phyloP scores from a whole-genome alignment of 2,113 vertebrate species.

The Sphaerodactylus townsendi region DNA sequence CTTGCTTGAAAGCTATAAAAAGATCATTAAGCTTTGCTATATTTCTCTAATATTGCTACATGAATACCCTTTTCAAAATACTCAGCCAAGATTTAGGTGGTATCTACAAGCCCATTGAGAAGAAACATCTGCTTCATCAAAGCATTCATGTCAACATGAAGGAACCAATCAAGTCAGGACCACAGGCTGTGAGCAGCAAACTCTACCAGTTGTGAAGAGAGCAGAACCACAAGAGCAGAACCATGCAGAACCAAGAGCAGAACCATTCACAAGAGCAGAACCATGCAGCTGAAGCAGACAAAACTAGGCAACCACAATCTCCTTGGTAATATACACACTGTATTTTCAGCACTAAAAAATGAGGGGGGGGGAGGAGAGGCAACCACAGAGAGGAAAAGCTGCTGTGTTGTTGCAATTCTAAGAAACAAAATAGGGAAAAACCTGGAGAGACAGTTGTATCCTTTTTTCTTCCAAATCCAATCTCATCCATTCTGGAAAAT shows the following conservation, averaged over 20 bases:
- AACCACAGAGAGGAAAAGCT: constrained; percentile 28
- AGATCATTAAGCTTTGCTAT: background rate
- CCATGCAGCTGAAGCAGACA: background rate
- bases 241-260: background rate
- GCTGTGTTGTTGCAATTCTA: constrained; percentile 31
- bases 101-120: constrained; percentile 43
- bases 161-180: constrained; percentile 59
- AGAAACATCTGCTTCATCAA: constrained; percentile 56
- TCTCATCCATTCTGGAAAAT: constrained; percentile 15
- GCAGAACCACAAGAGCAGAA: too few relatives aligned
- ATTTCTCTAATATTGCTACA: constrained; percentile 46
- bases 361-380: background rate
- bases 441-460: constrained; percentile 17
- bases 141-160: constrained; percentile 45
- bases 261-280: background rate
- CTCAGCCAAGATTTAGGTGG: constrained; percentile 44
- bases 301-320: background rate
- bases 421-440: constrained; percentile 31
- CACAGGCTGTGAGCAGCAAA: constrained; percentile 29
- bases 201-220: constrained; percentile 14
- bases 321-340: constrained; percentile 21
- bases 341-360: constrained; percentile 21
- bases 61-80: constrained; percentile 54
- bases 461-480: constrained; percentile 42
- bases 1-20: background rate